phyloP scores from a whole-genome alignment of 2,113 vertebrate species.

The Eptesicus fuscus region DNA sequence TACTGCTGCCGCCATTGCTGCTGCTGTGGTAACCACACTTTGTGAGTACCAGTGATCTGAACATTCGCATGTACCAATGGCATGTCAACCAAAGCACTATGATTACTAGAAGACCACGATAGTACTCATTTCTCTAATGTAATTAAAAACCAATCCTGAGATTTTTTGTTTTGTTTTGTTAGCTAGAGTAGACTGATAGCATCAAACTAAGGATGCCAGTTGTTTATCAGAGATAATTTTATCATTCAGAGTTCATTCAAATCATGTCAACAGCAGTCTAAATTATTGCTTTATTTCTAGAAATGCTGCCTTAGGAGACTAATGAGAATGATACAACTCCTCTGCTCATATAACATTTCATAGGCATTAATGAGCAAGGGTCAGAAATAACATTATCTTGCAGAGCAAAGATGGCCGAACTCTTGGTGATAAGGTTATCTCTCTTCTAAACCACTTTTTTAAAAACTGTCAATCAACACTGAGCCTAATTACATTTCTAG shows the following conservation, averaged over 20 bases:
- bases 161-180: no score
- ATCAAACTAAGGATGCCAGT: not conserved
- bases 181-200: not conserved
- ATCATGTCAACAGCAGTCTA: slow-evolving; percentile 39
- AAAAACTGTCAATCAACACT: slow-evolving; percentile 19
- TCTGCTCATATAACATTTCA: not conserved
- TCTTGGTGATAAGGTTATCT: not conserved
- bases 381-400: slow-evolving; percentile 29
- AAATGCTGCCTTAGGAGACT: slow-evolving; percentile 3
- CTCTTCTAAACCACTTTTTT: not conserved
- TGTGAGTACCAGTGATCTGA: no score
- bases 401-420: not conserved
- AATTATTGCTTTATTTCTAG: slow-evolving; percentile 53
- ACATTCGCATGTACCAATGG: no score
- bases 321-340: slow-evolving; percentile 53
- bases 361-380: slow-evolving; percentile 7
- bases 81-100: not conserved
- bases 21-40: no score
- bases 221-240: not conserved
- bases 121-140: not conserved
- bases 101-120: not conserved
- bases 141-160: not conserved
- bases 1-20: no score
- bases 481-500: slow-evolving; percentile 14
- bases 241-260: slow-evolving; percentile 28